Evolutionary conservation across 2,888 invertebrate genomes (phyloP).

Genomic region (Loripinus fragilis): DNA sequence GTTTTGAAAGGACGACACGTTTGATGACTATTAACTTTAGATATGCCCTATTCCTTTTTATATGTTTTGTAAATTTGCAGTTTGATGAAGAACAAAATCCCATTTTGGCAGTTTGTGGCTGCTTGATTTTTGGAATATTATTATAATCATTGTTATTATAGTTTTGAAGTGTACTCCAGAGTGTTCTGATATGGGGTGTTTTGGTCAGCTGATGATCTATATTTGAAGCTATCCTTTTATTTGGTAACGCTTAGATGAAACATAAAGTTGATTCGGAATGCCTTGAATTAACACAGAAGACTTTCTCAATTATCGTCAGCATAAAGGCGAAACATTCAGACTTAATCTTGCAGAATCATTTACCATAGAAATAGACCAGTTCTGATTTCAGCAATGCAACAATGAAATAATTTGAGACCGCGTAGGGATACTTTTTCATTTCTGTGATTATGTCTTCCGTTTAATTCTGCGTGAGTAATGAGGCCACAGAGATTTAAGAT

Average conservation of each 20-base stretch:
- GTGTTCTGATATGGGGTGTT: too few relatives aligned
- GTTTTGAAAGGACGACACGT: too few relatives aligned
- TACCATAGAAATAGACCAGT: conserved; percentile 9
- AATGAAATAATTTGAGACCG: conserved; percentile 9
- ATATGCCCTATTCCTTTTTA: too few relatives aligned
- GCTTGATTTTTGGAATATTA: too few relatives aligned
- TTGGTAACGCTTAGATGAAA: not conserved
- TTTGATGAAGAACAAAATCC: too few relatives aligned
- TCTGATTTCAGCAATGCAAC: not conserved
- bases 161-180: too few relatives aligned
- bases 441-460: conserved; percentile 10
- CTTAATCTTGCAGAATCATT: conserved; percentile 12
- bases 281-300: conserved; percentile 8
- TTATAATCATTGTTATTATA: too few relatives aligned
- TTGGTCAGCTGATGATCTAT: too few relatives aligned
- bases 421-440: conserved; percentile 16
- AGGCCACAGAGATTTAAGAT: not conserved
- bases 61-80: too few relatives aligned
- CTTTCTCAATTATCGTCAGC: not conserved
- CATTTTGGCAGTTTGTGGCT: too few relatives aligned
- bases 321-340: not conserved
- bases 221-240: too few relatives aligned
- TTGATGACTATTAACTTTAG: too few relatives aligned
- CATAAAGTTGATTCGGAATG: not conserved
- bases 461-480: conserved; percentile 15